These are phyloP conservation scores for Xerus inauris DNA, from an alignment of 2,113 vertebrate genomes.

Conservation along the genomic window DNA sequence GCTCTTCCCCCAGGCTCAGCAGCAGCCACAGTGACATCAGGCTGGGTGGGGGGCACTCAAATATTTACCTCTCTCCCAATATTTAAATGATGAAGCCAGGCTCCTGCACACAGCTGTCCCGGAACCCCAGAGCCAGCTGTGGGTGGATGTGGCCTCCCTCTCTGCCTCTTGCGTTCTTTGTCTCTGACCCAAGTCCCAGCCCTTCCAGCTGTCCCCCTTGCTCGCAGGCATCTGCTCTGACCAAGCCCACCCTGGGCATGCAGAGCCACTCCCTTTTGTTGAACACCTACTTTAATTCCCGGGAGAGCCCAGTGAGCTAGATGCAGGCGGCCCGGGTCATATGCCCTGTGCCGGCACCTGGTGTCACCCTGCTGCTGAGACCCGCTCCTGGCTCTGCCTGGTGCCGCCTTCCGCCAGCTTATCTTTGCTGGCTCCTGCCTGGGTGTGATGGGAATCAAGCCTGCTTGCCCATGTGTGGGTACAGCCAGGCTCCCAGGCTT, in stretches of 20 bases:
- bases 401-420: background rate
- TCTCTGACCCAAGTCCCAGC: constrained; percentile 20
- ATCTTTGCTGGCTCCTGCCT: background rate
- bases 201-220: constrained; percentile 35
- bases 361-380: accelerated
- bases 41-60: background rate
- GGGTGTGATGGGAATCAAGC: accelerated
- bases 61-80: background rate
- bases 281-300: background rate
- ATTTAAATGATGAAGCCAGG: background rate
- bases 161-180: background rate
- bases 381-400: background rate
- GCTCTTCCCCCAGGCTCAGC: background rate
- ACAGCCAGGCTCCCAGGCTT: background rate
- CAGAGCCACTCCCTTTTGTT: accelerated
- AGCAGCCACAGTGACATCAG: background rate
- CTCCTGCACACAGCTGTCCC: constrained; percentile 29
- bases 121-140: constrained; percentile 33
- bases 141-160: background rate
- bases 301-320: background rate
- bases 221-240: background rate
- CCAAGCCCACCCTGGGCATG: accelerated
- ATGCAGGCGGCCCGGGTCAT: too few relatives aligned
- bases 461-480: accelerated
- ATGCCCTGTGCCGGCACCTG: accelerated